Percentiles rank a stretch among this genome's conserved stretches.
phyloP scores from a whole-genome alignment of 2,113 vertebrate genomes.

The Butastur rufipennis region DNA sequence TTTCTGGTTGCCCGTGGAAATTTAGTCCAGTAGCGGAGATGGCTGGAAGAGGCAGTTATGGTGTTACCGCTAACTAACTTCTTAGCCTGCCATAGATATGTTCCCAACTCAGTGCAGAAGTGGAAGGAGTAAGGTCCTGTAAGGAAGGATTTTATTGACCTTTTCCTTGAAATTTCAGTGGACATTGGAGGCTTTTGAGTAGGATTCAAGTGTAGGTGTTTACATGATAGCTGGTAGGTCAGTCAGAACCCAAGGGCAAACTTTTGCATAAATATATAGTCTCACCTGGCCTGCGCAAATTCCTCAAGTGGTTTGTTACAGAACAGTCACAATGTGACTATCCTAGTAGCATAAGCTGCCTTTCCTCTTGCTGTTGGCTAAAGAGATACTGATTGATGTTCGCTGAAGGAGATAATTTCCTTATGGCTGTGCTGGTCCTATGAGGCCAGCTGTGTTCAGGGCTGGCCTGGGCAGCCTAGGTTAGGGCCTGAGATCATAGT shows the following conservation, averaged over 20 bases:
- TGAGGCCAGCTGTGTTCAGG: not conserved
- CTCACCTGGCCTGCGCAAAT: not conserved
- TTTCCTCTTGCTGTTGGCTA: not conserved
- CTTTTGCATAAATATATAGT: not conserved
- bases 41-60: not conserved
- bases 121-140: not conserved
- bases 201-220: not conserved
- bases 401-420: not conserved
- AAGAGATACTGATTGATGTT: not conserved
- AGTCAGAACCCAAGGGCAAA: rapidly evolving
- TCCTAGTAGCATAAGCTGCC: not conserved
- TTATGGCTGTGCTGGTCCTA: not conserved
- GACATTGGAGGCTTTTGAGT: not conserved
- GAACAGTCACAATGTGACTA: not conserved
- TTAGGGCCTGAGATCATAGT: not conserved
- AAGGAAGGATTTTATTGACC: not conserved
- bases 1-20: not conserved
- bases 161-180: not conserved
- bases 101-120: not conserved
- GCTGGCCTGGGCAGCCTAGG: not conserved
- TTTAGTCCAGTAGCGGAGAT: too few species aligned
- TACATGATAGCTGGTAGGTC: not conserved
- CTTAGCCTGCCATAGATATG: not conserved
- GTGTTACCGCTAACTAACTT: not conserved
- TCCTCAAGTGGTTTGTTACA: not conserved